phyloP scores from a whole-genome alignment of 2,113 vertebrate genomes.

The Cyanistes caeruleus region DNA sequence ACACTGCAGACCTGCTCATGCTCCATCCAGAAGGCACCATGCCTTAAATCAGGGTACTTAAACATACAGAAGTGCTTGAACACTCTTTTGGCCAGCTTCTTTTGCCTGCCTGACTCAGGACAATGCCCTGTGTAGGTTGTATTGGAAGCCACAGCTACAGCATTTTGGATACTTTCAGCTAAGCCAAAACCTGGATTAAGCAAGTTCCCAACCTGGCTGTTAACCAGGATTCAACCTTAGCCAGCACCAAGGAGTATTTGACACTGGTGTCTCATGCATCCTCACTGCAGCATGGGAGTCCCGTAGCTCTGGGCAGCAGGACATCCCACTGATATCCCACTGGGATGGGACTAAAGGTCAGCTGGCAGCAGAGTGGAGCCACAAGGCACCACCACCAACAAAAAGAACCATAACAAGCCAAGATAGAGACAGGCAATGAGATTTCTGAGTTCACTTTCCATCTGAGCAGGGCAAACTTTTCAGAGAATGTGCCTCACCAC shows the following conservation, averaged over 20 bases:
- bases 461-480: background rate
- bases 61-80: background rate
- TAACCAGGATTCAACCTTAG: background rate
- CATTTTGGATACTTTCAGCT: background rate
- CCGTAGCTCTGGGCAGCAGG: background rate
- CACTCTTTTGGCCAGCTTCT: background rate
- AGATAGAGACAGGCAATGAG: background rate
- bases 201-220: background rate
- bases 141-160: background rate
- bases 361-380: background rate
- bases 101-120: background rate
- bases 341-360: background rate
- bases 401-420: background rate
- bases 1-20: background rate
- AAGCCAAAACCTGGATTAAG: background rate
- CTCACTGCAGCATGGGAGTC: background rate
- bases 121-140: background rate
- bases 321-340: background rate
- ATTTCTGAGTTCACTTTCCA: background rate
- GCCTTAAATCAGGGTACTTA: background rate
- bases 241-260: background rate
- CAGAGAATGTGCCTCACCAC: background rate
- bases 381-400: background rate
- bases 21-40: background rate
- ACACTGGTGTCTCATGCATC: background rate